phyloP scores from a whole-genome alignment of 2,797 vertebrate genomes.

The Sebastes matsubarae region DNA sequence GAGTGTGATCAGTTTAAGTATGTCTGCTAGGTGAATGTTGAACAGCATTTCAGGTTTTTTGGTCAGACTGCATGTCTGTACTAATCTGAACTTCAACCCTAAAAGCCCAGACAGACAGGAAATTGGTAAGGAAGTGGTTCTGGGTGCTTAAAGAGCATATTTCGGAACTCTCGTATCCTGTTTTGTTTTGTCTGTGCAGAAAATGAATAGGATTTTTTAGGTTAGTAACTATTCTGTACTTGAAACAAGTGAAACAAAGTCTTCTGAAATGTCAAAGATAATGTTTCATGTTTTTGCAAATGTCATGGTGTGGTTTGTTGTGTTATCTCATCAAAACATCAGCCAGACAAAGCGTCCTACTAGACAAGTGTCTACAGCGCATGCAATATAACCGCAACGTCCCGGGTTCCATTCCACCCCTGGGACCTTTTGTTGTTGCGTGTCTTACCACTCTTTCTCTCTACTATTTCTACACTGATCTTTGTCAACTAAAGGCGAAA shows the following conservation, averaged over 20 bases:
- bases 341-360: too few relatives aligned
- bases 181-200: conserved; percentile 54
- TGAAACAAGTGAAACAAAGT: conserved; percentile 3
- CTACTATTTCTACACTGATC: background rate
- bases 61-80: conserved; percentile 16
- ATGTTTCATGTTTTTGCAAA: background rate
- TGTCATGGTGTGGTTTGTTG: background rate
- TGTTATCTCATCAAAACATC: background rate
- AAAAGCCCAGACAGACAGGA: conserved; percentile 78
- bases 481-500: too few relatives aligned
- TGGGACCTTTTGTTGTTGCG: background rate
- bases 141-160: conserved; percentile 56
- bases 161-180: conserved; percentile 66
- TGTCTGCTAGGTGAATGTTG: background rate
- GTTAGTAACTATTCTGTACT: background rate
- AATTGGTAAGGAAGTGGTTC: conserved; percentile 76
- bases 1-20: background rate
- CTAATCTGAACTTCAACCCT: conserved; percentile 69
- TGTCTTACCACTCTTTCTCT: background rate
- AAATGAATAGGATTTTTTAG: background rate
- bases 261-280: background rate
- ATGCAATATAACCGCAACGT: background rate
- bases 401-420: too few relatives aligned
- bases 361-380: background rate
- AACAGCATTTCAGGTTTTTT: conserved; percentile 12